These are phyloP conservation scores for Limnothrissa miodon DNA, from an alignment of 2,113 vertebrate genomes.

Conservation along the genomic window DNA sequence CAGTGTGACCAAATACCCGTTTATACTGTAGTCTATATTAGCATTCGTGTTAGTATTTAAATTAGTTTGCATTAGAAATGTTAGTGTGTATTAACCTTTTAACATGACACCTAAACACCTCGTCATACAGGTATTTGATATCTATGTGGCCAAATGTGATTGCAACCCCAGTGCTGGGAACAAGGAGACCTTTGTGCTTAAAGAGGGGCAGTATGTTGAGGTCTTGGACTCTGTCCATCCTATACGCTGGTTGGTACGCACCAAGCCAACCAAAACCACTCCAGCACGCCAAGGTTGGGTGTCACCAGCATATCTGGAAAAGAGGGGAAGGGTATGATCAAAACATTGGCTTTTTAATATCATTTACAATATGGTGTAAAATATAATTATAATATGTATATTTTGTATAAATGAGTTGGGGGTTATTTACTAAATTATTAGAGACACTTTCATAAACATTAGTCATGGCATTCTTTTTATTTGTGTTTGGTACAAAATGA, in stretches of 20 bases:
- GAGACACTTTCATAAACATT: neutral
- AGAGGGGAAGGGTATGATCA: slow-evolving; percentile 82
- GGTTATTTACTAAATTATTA: neutral
- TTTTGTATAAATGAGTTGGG: too few relatives aligned
- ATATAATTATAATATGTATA: neutral
- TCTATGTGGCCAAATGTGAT: slow-evolving; percentile 90
- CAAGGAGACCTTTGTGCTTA: slow-evolving; percentile 82
- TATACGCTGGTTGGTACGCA: slow-evolving; percentile 90
- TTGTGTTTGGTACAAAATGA: neutral
- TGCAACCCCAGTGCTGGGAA: slow-evolving; percentile 78
- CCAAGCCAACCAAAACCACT: slow-evolving; percentile 91
- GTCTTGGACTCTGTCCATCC: slow-evolving; percentile 92
- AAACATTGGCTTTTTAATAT: neutral
- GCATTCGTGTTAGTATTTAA: too few relatives aligned
- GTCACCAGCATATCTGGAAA: slow-evolving; percentile 93
- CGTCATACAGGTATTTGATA: slow-evolving; percentile 85
- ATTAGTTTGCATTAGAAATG: too few relatives aligned
- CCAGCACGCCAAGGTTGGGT: slow-evolving; percentile 93
- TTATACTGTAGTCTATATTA: too few relatives aligned
- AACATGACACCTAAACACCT: too few relatives aligned
- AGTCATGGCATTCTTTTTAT: neutral
- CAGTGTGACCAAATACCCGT: too few relatives aligned
- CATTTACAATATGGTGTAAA: neutral
- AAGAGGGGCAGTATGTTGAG: slow-evolving; percentile 95
- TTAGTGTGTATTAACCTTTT: too few relatives aligned